These are phyloP conservation scores for Cryptoblepharus egeriae DNA, from an alignment of 2,797 vertebrate species.

Conservation along the genomic window DNA sequence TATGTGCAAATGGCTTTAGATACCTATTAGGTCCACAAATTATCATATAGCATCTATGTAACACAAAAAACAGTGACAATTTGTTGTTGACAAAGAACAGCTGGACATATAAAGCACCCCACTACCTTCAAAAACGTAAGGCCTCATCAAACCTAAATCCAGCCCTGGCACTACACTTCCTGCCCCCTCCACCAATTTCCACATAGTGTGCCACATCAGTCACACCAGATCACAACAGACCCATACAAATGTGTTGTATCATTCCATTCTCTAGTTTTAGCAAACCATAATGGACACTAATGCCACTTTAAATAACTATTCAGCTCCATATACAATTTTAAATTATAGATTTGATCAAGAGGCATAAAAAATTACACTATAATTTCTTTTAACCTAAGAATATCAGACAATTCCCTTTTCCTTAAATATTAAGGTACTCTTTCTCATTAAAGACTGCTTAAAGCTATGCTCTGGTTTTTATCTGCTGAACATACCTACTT, in stretches of 20 bases:
- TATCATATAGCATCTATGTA: no score
- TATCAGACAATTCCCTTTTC: constrained; percentile 51
- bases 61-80: no score
- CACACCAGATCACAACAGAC: no score
- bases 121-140: no score
- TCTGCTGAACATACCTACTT: constrained; percentile 57
- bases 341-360: constrained; percentile 56
- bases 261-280: constrained; percentile 32
- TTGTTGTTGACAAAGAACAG: no score
- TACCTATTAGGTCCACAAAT: no score
- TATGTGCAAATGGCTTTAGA: no score
- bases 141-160: no score
- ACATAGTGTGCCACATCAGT: no score
- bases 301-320: constrained; percentile 48
- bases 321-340: constrained; percentile 29
- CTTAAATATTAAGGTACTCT: constrained; percentile 58
- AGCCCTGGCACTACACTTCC: no score
- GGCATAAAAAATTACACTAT: constrained; percentile 46
- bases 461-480: constrained; percentile 55
- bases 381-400: constrained; percentile 47
- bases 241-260: constrained; percentile 14
- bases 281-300: constrained; percentile 27
- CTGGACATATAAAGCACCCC: no score
- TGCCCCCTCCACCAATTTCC: no score
- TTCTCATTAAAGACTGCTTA: constrained; percentile 52